Conservation (phyloP, 2,797 vertebrate genomes). For the Anisognathus igniventris region DNA sequence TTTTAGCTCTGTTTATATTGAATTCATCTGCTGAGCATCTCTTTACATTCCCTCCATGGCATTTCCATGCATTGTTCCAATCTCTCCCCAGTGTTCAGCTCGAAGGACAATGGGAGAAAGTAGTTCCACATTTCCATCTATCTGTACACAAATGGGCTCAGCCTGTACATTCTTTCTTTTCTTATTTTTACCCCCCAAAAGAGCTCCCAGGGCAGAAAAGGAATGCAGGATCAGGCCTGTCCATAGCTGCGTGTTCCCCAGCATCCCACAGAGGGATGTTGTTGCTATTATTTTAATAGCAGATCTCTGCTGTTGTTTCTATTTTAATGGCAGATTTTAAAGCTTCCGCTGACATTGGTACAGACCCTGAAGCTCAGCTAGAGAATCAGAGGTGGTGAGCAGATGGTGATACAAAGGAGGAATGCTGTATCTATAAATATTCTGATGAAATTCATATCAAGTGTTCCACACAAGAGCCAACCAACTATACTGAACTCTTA, state of each 20-base stretch:
- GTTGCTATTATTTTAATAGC: constrained; percentile 62
- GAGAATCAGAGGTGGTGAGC: constrained; percentile 50
- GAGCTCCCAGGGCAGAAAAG: neutral
- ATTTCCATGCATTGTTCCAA: constrained; percentile 38
- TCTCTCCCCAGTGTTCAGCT: constrained; percentile 8
- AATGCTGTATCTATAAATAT: constrained; percentile 58
- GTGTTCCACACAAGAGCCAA: neutral
- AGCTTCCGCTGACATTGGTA: constrained; percentile 61
- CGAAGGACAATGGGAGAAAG: constrained; percentile 48
- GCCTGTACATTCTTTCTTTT: neutral
- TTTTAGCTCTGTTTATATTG: neutral
- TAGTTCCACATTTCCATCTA: constrained; percentile 48
- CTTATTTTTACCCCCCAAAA: neutral
- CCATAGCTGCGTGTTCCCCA: constrained; percentile 12
- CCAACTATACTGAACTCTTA: neutral
- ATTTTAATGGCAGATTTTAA: constrained; percentile 65
- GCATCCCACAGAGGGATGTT: constrained; percentile 62
- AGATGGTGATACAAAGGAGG: constrained; percentile 53
- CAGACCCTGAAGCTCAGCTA: constrained; percentile 41
- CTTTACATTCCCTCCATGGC: neutral
- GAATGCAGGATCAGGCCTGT: constrained; percentile 20
- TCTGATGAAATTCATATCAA: constrained; percentile 20
- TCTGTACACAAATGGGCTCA: neutral
- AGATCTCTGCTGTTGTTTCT: constrained; percentile 56
- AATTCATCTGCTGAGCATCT: neutral